Evolutionary conservation across 2,797 vertebrate genomes (phyloP).

Genomic region (Oreonectes daqikongensis): DNA sequence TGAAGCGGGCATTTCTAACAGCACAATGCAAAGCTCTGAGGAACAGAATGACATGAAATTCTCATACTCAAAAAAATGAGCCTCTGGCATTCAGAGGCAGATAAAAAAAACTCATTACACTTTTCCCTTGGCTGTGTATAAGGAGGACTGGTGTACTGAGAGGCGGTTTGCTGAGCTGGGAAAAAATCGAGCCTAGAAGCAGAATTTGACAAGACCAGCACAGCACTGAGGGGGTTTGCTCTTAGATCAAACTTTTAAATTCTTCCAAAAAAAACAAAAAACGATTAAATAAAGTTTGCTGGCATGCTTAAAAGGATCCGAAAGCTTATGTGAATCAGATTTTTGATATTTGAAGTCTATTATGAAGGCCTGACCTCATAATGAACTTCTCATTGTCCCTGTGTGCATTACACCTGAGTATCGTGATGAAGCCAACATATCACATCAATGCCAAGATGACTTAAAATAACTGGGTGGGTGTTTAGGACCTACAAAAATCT

Average conservation of each 20-base stretch:
- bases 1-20: not conserved
- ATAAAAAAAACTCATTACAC: slow-evolving; percentile 42
- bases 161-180: slow-evolving; percentile 27
- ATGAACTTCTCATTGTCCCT: slow-evolving; percentile 31
- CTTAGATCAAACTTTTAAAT: slow-evolving; percentile 2
- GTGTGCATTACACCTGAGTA: slow-evolving; percentile 20
- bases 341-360: not conserved
- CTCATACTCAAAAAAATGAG: not conserved
- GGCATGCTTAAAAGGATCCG: not conserved
- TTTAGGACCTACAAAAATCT: slow-evolving; percentile 20
- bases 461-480: slow-evolving; percentile 35
- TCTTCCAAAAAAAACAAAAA: not conserved
- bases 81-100: slow-evolving; percentile 25
- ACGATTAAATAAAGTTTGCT: not conserved
- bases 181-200: not conserved
- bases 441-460: not conserved
- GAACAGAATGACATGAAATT: not conserved
- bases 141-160: slow-evolving; percentile 22
- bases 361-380: slow-evolving; percentile 5
- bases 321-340: not conserved
- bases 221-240: slow-evolving; percentile 3
- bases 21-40: slow-evolving; percentile 15
- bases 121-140: slow-evolving; percentile 31
- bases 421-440: slow-evolving; percentile 1
- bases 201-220: not conserved